phyloP scores from a whole-genome alignment of 2,113 vertebrate genomes.

The Mormyrus iriodes region DNA sequence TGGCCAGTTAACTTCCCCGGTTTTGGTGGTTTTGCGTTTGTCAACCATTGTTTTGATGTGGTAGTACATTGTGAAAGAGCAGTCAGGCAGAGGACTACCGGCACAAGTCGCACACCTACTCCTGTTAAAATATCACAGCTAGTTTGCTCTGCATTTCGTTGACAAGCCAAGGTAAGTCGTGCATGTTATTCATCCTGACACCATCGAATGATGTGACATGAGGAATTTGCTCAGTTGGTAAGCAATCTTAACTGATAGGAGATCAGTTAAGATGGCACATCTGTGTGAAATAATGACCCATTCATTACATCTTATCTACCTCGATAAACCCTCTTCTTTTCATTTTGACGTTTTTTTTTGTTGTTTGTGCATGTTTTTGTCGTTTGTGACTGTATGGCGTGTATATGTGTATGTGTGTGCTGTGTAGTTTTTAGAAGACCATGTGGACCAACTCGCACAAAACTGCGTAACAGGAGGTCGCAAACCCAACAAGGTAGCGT shows the following conservation, averaged over 20 bases:
- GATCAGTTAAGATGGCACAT: slow-evolving; percentile 1
- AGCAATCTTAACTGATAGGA: slow-evolving; percentile 3
- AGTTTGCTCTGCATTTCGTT: neutral
- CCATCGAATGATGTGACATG: neutral
- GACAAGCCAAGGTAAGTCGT: neutral
- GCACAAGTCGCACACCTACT: neutral
- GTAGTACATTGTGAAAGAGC: neutral
- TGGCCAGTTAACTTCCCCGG: neutral
- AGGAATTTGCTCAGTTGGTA: neutral
- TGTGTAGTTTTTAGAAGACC: slow-evolving; percentile 94
- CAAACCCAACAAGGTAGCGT: slow-evolving; percentile 87
- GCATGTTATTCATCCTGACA: neutral
- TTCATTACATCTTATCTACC: slow-evolving; percentile 32
- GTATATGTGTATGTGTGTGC: slow-evolving; percentile 53
- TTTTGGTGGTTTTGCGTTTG: neutral
- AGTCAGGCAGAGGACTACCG: neutral
- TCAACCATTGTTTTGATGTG: neutral
- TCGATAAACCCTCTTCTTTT: slow-evolving; percentile 49
- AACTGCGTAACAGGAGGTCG: slow-evolving; percentile 83
- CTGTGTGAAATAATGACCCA: slow-evolving; percentile 11
- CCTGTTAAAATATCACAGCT: neutral
- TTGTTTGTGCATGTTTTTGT: slow-evolving; percentile 77
- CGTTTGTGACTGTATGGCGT: slow-evolving; percentile 48
- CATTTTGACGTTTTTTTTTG: slow-evolving; percentile 55
- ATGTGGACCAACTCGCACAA: slow-evolving; percentile 84